These are phyloP conservation scores for Syngnathus typhle DNA, from an alignment of 2,113 vertebrate genomes.

Conservation along the genomic window DNA sequence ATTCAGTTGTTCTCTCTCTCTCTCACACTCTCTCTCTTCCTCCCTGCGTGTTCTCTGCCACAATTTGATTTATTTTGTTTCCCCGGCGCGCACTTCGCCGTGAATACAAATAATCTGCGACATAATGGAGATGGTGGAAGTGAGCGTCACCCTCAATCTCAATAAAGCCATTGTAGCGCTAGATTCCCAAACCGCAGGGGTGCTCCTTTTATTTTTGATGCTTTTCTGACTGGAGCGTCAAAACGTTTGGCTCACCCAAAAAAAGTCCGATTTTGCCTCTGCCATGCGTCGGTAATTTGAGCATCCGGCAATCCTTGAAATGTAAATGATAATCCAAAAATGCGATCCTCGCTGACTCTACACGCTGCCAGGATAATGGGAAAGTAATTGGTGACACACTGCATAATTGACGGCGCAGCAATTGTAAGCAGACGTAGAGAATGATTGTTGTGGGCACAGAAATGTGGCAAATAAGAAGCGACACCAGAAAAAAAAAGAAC, in stretches of 20 bases:
- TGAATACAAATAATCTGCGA: slow-evolving; percentile 64
- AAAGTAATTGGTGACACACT: slow-evolving; percentile 55
- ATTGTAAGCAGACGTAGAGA: slow-evolving; percentile 48
- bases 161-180: slow-evolving; percentile 49
- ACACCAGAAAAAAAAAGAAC: slow-evolving; percentile 8
- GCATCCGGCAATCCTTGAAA: slow-evolving; percentile 38
- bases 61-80: slow-evolving; percentile 61
- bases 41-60: slow-evolving; percentile 28
- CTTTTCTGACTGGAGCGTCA: slow-evolving; percentile 39
- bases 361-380: slow-evolving; percentile 45
- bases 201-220: slow-evolving; percentile 50
- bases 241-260: slow-evolving; percentile 33
- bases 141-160: slow-evolving; percentile 43
- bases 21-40: slow-evolving; percentile 45
- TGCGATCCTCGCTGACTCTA: slow-evolving; percentile 36
- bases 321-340: slow-evolving; percentile 36
- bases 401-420: slow-evolving; percentile 45
- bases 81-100: slow-evolving; percentile 43
- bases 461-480: slow-evolving; percentile 36
- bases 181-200: slow-evolving; percentile 48
- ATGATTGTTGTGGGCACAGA: slow-evolving; percentile 40
- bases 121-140: slow-evolving; percentile 49
- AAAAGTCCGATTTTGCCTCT: slow-evolving; percentile 30
- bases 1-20: slow-evolving; percentile 51
- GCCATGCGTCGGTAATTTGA: slow-evolving; percentile 28